Evolutionary conservation across 2,113 vertebrate genomes (phyloP).

Genomic region (Scatophagus argus): DNA sequence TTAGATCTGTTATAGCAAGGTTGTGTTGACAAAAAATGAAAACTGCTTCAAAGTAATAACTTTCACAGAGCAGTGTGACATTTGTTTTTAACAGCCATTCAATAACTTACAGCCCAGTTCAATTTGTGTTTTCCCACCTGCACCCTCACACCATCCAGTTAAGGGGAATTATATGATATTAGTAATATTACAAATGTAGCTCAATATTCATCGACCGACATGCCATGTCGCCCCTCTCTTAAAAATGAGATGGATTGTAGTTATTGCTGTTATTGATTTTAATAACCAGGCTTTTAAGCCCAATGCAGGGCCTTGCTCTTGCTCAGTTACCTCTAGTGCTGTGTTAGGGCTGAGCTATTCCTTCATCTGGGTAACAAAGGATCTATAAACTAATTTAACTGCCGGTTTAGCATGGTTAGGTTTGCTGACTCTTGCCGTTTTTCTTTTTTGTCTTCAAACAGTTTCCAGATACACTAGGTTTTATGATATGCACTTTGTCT

Average conservation of each 20-base stretch:
- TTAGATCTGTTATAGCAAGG: not conserved
- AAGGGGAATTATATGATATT: conserved; percentile 77
- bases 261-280: conserved; percentile 86
- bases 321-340: conserved; percentile 20
- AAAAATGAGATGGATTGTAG: conserved; percentile 79
- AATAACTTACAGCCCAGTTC: conserved; percentile 40
- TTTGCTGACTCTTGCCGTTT: conserved; percentile 43
- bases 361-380: conserved; percentile 50
- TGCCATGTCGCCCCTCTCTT: conserved; percentile 62
- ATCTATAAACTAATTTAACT: conserved; percentile 72
- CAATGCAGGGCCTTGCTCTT: conserved; percentile 40
- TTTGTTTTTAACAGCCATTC: conserved; percentile 43
- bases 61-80: conserved; percentile 33
- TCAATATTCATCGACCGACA: conserved; percentile 78
- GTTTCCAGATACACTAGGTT: not conserved
- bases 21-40: conserved; percentile 11
- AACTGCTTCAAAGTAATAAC: conserved; percentile 25
- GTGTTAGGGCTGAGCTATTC: conserved; percentile 11
- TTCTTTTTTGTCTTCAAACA: conserved; percentile 6
- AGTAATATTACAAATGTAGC: conserved; percentile 81
- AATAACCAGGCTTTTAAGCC: conserved; percentile 78
- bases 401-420: conserved; percentile 60
- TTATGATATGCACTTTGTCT: not conserved
- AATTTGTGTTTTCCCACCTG: conserved; percentile 60
- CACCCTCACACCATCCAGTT: conserved; percentile 47